Conservation (phyloP, 2,888 invertebrate species). For the Drosophila pegasa region DNA sequence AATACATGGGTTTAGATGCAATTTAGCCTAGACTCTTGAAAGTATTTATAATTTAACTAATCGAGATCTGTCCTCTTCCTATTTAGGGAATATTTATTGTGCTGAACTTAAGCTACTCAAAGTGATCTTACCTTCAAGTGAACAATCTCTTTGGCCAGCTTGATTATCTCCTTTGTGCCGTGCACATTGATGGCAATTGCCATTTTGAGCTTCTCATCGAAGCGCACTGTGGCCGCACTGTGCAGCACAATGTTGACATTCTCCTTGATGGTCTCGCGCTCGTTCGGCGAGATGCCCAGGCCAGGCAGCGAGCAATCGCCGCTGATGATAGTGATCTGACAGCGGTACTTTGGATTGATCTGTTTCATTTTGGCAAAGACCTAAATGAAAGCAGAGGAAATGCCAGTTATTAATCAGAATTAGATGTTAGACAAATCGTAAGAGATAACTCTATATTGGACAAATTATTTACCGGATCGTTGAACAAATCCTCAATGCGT, state of each 20-base stretch:
- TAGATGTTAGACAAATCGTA: not conserved
- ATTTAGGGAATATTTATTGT: too few species aligned
- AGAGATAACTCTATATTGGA: not conserved
- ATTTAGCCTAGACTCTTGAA: too few species aligned
- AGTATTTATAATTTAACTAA: too few species aligned
- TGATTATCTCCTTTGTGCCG: constrained; percentile 88
- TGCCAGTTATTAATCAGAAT: not conserved
- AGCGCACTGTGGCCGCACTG: constrained; percentile 95
- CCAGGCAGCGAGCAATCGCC: constrained; percentile 84
- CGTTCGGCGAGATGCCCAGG: constrained; percentile 83
- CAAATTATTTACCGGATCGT: constrained; percentile 87
- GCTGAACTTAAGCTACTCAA: not conserved
- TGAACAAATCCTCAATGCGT: constrained; percentile 89
- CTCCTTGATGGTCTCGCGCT: constrained; percentile 83
- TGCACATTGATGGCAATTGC: constrained; percentile 90
- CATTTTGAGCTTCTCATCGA: constrained; percentile 90
- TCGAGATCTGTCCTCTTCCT: too few species aligned
- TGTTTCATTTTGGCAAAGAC: constrained; percentile 80
- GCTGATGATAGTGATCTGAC: constrained; percentile 84
- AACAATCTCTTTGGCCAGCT: constrained; percentile 88
- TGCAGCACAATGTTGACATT: constrained; percentile 90
- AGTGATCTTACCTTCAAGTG: constrained; percentile 86
- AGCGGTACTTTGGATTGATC: constrained; percentile 80
- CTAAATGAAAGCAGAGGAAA: constrained; percentile 36
- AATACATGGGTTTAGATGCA: too few species aligned